phyloP scores from a whole-genome alignment of 2,888 invertebrate genomes.

The Rhamnusium bicolor region DNA sequence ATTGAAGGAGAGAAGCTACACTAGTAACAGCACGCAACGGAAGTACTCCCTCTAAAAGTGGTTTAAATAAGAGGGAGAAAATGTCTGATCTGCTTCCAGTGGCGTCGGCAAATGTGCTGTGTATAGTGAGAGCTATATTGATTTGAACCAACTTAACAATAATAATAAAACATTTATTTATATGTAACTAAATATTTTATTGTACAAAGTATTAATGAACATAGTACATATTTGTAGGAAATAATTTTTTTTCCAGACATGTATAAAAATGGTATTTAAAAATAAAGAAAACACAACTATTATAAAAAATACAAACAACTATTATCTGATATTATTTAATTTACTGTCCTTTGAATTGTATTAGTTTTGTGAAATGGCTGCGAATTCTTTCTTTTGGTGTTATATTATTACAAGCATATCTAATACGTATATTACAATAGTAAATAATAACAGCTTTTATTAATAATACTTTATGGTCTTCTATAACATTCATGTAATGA shows the following conservation, averaged over 20 bases:
- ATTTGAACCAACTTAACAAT: neutral
- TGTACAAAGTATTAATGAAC: neutral
- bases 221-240: neutral
- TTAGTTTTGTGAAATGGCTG: neutral
- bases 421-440: too few species aligned
- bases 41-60: neutral
- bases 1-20: neutral
- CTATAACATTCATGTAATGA: neutral
- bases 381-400: too few species aligned
- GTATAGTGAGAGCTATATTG: neutral
- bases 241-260: neutral
- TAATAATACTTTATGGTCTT: too few species aligned
- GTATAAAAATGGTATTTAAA: neutral
- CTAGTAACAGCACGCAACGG: neutral
- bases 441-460: too few species aligned
- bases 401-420: too few species aligned
- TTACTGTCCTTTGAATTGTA: neutral
- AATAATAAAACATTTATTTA: neutral
- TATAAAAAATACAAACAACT: neutral
- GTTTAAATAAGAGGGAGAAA: neutral
- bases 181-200: neutral
- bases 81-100: neutral
- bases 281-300: neutral
- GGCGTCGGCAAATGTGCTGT: neutral
- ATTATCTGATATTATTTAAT: neutral